Conservation (phyloP, 2,888 invertebrate species). For the Caenorhabditis sp. region DNA sequence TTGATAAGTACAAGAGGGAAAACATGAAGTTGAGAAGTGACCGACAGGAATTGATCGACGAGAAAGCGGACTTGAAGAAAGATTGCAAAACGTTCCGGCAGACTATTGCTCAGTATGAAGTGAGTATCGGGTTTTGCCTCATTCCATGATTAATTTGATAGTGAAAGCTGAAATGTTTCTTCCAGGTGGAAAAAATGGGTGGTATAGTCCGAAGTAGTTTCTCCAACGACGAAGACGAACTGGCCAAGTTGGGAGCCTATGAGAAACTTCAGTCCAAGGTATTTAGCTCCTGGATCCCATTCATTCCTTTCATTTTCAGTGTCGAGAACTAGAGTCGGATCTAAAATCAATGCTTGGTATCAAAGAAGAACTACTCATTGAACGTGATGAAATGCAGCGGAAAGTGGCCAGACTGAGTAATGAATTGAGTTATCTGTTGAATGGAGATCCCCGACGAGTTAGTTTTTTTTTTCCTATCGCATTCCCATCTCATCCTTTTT, state of each 20-base stretch:
- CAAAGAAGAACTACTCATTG: constrained; percentile 73
- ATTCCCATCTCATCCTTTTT: neutral
- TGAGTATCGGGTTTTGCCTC: neutral
- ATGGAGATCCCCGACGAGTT: constrained; percentile 74
- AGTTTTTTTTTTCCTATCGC: constrained; percentile 1
- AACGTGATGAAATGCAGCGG: constrained; percentile 68
- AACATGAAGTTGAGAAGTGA: constrained; percentile 44
- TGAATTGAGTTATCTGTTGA: constrained; percentile 73
- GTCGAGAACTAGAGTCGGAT: constrained; percentile 72
- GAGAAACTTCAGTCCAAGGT: constrained; percentile 57
- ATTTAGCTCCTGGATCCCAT: too few relatives aligned
- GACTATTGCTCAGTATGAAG: constrained; percentile 73
- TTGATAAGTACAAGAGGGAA: constrained; percentile 56
- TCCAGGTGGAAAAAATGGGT: constrained; percentile 58
- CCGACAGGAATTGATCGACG: constrained; percentile 57
- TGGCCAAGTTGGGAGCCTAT: constrained; percentile 31
- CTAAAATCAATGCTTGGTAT: constrained; percentile 71
- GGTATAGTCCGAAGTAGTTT: constrained; percentile 21
- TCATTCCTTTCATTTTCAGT: constrained; percentile 57
- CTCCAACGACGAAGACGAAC: constrained; percentile 46
- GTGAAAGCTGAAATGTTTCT: too few relatives aligned
- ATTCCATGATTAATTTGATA: too few relatives aligned
- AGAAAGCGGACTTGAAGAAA: constrained; percentile 70
- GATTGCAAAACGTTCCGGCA: constrained; percentile 76
- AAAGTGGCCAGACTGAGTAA: constrained; percentile 70